phyloP scores from a whole-genome alignment of 2,113 vertebrate genomes.

The Clupea harengus region DNA sequence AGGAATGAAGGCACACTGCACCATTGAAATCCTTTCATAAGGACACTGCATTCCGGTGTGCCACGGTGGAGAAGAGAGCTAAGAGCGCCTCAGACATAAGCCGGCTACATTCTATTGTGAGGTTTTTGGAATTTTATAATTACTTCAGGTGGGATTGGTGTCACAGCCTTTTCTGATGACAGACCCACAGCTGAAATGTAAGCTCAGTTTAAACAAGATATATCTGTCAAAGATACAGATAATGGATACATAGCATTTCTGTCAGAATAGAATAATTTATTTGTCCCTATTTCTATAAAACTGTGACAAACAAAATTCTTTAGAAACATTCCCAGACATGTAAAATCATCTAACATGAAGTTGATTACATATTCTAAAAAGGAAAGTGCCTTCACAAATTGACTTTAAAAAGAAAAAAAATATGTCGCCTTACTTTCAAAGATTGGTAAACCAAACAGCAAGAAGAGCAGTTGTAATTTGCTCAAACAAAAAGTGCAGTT shows the following conservation, averaged over 20 bases:
- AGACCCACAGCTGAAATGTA: neutral
- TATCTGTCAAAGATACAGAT: neutral
- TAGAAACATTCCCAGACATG: neutral
- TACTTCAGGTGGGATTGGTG: neutral
- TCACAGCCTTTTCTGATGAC: neutral
- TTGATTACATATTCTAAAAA: neutral
- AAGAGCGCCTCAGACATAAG: neutral
- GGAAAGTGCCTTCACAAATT: slow-evolving; percentile 4
- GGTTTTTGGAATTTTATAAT: neutral
- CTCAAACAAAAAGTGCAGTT: neutral
- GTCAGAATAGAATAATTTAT: neutral
- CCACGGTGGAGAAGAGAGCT: neutral
- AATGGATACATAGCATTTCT: neutral
- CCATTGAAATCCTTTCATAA: neutral
- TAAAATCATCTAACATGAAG: neutral
- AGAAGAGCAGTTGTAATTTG: neutral
- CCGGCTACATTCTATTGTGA: neutral
- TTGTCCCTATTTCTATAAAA: neutral
- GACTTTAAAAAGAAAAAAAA: neutral
- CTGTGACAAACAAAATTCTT: neutral
- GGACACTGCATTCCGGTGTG: neutral
- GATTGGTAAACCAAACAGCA: neutral
- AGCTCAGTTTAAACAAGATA: neutral
- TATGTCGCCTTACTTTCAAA: neutral
- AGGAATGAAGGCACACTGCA: neutral